Evolutionary conservation across 2,888 invertebrate species (phyloP).

Genomic region (Lordiphosa fenestrarum): DNA sequence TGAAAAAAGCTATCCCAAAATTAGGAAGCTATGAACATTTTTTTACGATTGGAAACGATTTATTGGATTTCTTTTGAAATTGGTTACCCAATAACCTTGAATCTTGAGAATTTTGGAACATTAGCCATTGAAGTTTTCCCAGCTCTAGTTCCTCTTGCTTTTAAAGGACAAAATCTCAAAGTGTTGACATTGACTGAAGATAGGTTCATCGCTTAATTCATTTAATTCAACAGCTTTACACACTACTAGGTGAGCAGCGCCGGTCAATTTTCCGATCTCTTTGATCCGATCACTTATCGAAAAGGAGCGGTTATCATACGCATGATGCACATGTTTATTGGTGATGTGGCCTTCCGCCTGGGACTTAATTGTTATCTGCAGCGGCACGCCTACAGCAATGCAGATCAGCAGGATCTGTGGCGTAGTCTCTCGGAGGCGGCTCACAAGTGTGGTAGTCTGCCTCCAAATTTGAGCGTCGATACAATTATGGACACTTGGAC

Average conservation of each 20-base stretch:
- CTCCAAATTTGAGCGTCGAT: constrained; percentile 83
- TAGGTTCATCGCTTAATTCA: no score
- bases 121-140: no score
- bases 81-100: no score
- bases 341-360: constrained; percentile 85
- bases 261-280: constrained; percentile 88
- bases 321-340: constrained; percentile 95
- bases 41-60: no score
- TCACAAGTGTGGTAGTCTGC: constrained; percentile 81
- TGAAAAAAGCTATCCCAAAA: no score
- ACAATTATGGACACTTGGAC: constrained; percentile 93
- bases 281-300: constrained; percentile 90
- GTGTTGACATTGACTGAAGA: no score
- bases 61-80: no score
- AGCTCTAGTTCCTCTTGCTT: no score
- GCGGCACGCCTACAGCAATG: constrained; percentile 85
- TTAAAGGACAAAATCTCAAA: no score
- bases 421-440: constrained; percentile 84
- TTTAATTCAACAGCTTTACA: no score
- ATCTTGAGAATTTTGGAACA: no score
- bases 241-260: constrained; percentile 83
- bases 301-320: constrained; percentile 92
- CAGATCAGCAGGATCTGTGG: constrained; percentile 93
- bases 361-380: constrained; percentile 85
- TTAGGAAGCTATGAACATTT: no score